phyloP scores from a whole-genome alignment of 2,888 invertebrate species.

The Drosophila glabriapex region DNA sequence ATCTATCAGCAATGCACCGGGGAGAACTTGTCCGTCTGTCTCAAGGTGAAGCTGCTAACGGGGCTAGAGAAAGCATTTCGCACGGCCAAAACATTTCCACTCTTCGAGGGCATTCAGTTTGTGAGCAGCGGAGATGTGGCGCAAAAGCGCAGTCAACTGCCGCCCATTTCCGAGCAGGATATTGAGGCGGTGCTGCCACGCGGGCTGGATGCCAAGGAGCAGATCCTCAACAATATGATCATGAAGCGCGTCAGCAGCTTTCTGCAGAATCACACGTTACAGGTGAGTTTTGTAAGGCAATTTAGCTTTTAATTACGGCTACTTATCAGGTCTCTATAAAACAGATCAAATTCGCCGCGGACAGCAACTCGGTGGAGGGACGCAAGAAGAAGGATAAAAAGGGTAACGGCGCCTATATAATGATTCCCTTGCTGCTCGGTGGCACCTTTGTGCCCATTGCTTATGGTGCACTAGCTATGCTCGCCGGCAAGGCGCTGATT shows the following conservation, averaged over 20 bases:
- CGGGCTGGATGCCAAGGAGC: conserved; percentile 89
- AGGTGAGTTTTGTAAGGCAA: conserved; percentile 86
- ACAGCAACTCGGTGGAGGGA: conserved; percentile 84
- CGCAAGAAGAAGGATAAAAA: conserved; percentile 89
- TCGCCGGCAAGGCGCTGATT: conserved; percentile 94
- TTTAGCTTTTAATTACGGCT: not conserved
- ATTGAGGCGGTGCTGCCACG: conserved; percentile 91
- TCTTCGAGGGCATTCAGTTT: conserved; percentile 91
- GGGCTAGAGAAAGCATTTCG: conserved; percentile 91
- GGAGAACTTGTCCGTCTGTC: conserved; percentile 89
- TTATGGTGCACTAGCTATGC: conserved; percentile 91
- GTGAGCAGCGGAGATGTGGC: conserved; percentile 87
- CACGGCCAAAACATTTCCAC: conserved; percentile 87
- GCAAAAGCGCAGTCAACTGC: conserved; percentile 41
- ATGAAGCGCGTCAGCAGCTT: conserved; percentile 91
- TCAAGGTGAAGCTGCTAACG: conserved; percentile 92
- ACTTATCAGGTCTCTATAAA: too few species aligned
- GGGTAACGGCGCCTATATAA: conserved; percentile 88
- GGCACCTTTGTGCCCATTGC: conserved; percentile 93
- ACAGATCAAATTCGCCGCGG: conserved; percentile 88
- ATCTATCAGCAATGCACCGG: conserved; percentile 93
- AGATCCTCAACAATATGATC: conserved; percentile 91
- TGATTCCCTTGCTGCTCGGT: conserved; percentile 92
- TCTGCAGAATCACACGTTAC: conserved; percentile 92
- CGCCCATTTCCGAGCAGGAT: conserved; percentile 86